Percentiles rank a stretch among this genome's conserved stretches.
Evolutionary conservation across 2,797 vertebrate species (phyloP).

Genomic region (Poeciliopsis turneri): DNA sequence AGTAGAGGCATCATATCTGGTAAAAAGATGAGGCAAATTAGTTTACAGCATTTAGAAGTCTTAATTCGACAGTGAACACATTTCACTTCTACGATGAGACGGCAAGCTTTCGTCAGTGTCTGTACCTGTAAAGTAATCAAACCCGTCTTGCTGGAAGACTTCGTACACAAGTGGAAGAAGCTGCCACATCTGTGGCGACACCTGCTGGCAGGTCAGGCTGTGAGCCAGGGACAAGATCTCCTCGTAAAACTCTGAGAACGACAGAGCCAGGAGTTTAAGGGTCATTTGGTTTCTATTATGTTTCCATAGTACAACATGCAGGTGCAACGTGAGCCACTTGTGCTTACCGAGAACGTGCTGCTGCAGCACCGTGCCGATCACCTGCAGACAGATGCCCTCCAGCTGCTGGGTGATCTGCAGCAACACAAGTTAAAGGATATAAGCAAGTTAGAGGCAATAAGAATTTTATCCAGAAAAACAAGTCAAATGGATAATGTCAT

Average conservation of each 20-base stretch:
- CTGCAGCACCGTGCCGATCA: conserved; percentile 97
- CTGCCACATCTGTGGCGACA: conserved; percentile 99
- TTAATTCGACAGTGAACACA: not conserved
- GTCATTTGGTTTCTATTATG: not conserved
- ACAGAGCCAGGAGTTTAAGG: not conserved
- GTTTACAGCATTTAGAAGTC: not conserved
- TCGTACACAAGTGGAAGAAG: conserved; percentile 96
- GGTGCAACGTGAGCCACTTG: conserved; percentile 36
- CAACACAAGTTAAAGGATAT: not conserved
- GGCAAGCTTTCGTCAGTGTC: not conserved
- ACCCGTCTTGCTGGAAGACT: conserved; percentile 98
- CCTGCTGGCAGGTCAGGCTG: conserved; percentile 98
- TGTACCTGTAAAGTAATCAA: conserved; percentile 98
- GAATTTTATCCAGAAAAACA: not conserved
- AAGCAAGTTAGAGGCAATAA: not conserved
- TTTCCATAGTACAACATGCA: not conserved
- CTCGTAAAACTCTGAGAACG: conserved; percentile 92
- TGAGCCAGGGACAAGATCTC: conserved; percentile 98
- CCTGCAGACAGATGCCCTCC: conserved; percentile 98
- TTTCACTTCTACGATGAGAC: not conserved
- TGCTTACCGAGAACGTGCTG: conserved; percentile 95
- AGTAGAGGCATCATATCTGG: conserved; percentile 99
- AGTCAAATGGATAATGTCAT: not conserved
- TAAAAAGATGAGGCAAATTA: conserved; percentile 13
- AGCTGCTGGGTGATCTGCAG: conserved; percentile 96